Conservation (phyloP, 2,888 invertebrate species). For the Cryptocephalus moraei region DNA sequence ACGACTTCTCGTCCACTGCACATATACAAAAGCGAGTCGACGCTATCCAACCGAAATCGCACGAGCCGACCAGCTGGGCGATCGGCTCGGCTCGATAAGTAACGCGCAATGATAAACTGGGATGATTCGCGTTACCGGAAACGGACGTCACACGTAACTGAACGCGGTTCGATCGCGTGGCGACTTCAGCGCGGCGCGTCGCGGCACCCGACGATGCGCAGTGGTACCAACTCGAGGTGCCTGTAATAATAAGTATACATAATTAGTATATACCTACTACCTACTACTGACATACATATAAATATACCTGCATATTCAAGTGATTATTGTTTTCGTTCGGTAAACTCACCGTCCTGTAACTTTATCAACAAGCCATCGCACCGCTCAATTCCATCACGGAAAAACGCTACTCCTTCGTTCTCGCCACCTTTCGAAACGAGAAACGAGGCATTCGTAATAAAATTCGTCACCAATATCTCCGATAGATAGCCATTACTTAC, state of each 20-base stretch:
- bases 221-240: conserved; percentile 44
- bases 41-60: conserved; percentile 62
- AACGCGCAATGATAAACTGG: conserved; percentile 39
- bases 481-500: no score
- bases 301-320: no score
- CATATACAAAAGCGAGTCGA: conserved; percentile 57
- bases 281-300: no score
- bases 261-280: no score
- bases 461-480: no score
- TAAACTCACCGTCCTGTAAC: conserved; percentile 45
- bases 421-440: no score
- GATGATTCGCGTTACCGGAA: not conserved
- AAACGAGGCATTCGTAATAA: no score
- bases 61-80: conserved; percentile 51
- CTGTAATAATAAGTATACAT: no score
- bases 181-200: conserved; percentile 47
- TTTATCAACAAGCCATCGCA: conserved; percentile 49
- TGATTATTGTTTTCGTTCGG: no score
- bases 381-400: not conserved
- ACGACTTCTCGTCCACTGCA: conserved; percentile 45
- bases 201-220: conserved; percentile 50
- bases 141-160: conserved; percentile 32
- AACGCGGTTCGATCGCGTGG: conserved; percentile 48
- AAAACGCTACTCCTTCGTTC: no score
- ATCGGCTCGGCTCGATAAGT: conserved; percentile 55